Percentiles rank a stretch among this genome's conserved stretches.
phyloP scores from a whole-genome alignment of 2,797 vertebrate genomes.

The Anguilla obscura region DNA sequence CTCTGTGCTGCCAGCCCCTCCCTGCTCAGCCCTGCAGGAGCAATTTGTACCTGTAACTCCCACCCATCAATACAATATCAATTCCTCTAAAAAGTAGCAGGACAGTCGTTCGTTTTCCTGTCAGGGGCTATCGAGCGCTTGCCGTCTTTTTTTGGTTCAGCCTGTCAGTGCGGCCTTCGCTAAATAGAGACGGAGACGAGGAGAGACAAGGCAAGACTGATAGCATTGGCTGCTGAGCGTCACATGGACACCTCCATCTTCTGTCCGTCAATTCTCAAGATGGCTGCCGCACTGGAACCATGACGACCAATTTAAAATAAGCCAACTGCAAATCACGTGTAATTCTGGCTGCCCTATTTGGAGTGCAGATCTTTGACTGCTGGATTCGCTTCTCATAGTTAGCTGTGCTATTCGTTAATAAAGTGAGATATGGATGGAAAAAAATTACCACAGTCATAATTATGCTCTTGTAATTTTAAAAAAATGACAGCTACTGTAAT shows the following conservation, averaged over 20 bases:
- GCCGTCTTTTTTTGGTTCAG: neutral
- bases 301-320: neutral
- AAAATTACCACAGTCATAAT: neutral
- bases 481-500: neutral
- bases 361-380: neutral
- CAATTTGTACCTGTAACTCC: neutral
- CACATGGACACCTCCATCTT: neutral
- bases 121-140: constrained; percentile 23
- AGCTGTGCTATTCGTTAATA: neutral
- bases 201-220: neutral
- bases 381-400: too few species aligned
- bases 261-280: neutral
- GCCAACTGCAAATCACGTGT: neutral
- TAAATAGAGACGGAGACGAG: neutral
- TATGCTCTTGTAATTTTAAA: neutral
- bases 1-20: neutral
- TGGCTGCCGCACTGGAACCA: neutral
- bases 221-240: neutral
- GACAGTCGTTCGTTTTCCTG: constrained; percentile 21
- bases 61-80: neutral
- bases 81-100: constrained; percentile 21
- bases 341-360: neutral
- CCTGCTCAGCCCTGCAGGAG: neutral
- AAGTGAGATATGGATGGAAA: neutral
- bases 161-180: neutral